Evolutionary conservation across 2,888 invertebrate species (phyloP).

Genomic region (Polia nebulosa): DNA sequence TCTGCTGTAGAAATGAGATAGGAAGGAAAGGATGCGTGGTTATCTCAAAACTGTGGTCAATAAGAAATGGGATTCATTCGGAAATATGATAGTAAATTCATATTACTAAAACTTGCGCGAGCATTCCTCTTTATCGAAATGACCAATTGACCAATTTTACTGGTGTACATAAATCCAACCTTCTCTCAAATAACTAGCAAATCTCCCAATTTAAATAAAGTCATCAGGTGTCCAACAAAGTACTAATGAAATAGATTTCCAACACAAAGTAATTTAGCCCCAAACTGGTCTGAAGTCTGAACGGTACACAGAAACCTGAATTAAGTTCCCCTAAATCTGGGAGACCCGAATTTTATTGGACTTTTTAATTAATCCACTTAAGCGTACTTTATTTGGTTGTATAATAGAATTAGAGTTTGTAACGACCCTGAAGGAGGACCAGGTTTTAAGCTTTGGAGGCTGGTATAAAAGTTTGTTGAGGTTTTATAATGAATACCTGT

Average conservation of each 20-base stretch:
- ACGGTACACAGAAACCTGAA: conserved; percentile 32
- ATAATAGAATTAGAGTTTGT: conserved; percentile 55
- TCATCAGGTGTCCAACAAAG: conserved; percentile 14
- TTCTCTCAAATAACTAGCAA: conserved; percentile 13
- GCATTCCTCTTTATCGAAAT: no score
- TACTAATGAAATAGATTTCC: conserved; percentile 34
- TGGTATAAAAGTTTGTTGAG: conserved; percentile 1
- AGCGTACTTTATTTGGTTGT: conserved; percentile 57
- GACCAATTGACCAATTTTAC: no score
- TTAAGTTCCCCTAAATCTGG: conserved; percentile 59
- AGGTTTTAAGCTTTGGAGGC: neutral
- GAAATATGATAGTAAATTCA: no score
- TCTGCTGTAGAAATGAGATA: no score
- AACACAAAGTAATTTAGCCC: conserved; percentile 42
- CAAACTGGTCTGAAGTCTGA: conserved; percentile 40
- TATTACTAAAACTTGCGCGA: no score
- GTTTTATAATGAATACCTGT: conserved; percentile 10
- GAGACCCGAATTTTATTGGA: conserved; percentile 62
- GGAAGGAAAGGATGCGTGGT: no score
- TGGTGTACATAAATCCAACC: neutral
- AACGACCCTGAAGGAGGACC: conserved; percentile 27
- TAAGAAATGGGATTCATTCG: no score
- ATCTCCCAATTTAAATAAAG: conserved; percentile 13
- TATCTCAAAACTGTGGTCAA: no score
- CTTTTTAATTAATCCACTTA: conserved; percentile 69